Conservation (phyloP, 2,797 vertebrate species). For the Helarctos malayanus region DNA sequence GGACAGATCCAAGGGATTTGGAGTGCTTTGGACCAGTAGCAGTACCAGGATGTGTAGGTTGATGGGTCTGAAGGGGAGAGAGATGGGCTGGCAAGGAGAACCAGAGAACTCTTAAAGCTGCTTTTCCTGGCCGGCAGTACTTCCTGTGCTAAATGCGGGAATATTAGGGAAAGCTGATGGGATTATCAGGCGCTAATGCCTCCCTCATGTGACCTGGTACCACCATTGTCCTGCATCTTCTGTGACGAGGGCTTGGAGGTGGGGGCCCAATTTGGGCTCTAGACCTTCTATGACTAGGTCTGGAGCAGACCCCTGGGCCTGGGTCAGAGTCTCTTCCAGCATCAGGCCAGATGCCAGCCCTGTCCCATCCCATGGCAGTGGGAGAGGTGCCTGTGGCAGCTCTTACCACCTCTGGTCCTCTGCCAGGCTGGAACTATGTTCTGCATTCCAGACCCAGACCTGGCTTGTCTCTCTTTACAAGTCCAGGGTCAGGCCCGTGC, state of each 20-base stretch:
- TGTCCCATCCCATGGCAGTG: neutral
- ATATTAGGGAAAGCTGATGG: neutral
- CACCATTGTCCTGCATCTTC: neutral
- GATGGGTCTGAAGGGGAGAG: neutral
- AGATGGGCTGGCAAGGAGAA: neutral
- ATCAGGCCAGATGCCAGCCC: neutral
- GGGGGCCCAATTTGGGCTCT: neutral
- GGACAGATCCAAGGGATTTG: neutral
- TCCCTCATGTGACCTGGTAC: neutral
- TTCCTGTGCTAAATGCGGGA: neutral
- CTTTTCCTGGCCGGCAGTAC: neutral
- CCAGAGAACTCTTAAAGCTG: neutral
- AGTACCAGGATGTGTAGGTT: neutral
- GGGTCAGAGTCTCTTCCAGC: neutral
- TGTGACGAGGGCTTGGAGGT: neutral
- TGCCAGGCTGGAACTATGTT: neutral
- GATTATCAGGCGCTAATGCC: neutral
- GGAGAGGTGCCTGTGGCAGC: neutral
- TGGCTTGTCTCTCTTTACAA: neutral
- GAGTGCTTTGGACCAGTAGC: neutral
- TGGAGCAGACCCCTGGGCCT: neutral
- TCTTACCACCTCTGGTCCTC: neutral
- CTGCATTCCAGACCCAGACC: conserved; percentile 4
- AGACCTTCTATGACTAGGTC: neutral
- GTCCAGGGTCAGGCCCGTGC: conserved; percentile 42